Evolutionary conservation across 2,113 vertebrate species (phyloP), one percentile per base, ranked within the genome.

Genomic region (Bufo gargarizans): DNA sequence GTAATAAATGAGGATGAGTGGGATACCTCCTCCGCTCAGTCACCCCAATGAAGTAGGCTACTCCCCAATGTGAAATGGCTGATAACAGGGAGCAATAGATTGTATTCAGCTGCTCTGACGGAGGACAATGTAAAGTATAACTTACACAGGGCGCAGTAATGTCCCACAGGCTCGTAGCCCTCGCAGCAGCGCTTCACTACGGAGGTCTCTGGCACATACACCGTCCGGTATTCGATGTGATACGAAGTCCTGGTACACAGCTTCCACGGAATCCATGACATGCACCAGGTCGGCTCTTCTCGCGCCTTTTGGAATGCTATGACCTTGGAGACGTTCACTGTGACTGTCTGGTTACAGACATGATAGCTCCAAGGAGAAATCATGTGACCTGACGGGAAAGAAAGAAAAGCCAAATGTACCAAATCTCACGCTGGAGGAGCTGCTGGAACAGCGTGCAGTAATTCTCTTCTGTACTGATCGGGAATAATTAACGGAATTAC

Each of bases 111-210:
- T 71, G 22, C 11, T 12, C 12, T 16, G 22, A 14, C 45, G 33
- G 69, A 43, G 12, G 33, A 43, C 13, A 71, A 81, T 22, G 4
- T 4, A 58, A 22, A 45, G 13, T 74, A 33, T 90, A 83, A 96
- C 96, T 97, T 91, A 98, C 97, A 50, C 77, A 95, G 90, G 71
- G 94, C 94, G 14, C 97, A 99, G 91, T 98, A 97, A 82, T 93
- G 93, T 12, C 96, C 97, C 22, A 97, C 92, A 91, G 95, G 96
- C 1, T 95, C 95, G 2, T 96, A 97, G 9, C 96, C 97, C 7
- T 93, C 59, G 47, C 97, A 99, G 93, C 97, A 99, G 69, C 91
- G 89, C 0, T 89, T 95, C 88, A 95, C 74, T 33, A 93, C 93
- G 90, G 94, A 89, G 14, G 88, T 84, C 87, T 95, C 92, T 0